Evolutionary conservation across 2,888 invertebrate species (phyloP), one percentile per base, ranked within the genome.

Genomic region (Cynaeus angustus): DNA sequence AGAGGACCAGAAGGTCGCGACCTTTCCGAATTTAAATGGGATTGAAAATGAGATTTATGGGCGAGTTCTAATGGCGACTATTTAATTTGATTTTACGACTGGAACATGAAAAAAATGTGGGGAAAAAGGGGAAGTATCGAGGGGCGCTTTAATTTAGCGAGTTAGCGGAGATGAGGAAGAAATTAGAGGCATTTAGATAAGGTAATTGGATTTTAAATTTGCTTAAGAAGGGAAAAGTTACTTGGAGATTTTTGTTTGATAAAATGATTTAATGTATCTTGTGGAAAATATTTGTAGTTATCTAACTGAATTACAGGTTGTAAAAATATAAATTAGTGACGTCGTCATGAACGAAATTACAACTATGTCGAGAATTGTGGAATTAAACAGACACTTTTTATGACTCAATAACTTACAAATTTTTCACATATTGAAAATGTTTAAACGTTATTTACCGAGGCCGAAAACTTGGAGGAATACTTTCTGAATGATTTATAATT

Each of bases 1-100:
- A 21, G 14, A 59, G 37, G 30, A 50, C 16, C 10, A 14, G 43
- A 68, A 68, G 68, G 61, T 68, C 68, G 61, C 61, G 55, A 62
- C 61, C 68, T 68, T 66, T 59, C 38, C 67, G 50, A 68, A 61
- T 53, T 59, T 58, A 38, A 67, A 10, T 21, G 12, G 55, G 26
- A 65, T 55, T 55, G 65, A 33, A 65, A 53, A 30, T 7, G 46
- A 33, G 46, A 65, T 65, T 65, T 65, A 50, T 50, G 48, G 28
- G 26, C 4, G 26, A 26, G 21, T 46, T 13, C 16, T 46, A 46
- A 52, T 52, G 52, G 52, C 33, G 52, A 53, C 53, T 55, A 16
- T 37, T 55, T 55, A 55, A 55, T 55, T 55, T 13, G 30, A 55
- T 55, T 55, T 55, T 55, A 55, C 21, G 55, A 55, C 55, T n/a